Base-by-base conservation (phyloP, 2,888 invertebrate species). In the Morpho achilles region DNA sequence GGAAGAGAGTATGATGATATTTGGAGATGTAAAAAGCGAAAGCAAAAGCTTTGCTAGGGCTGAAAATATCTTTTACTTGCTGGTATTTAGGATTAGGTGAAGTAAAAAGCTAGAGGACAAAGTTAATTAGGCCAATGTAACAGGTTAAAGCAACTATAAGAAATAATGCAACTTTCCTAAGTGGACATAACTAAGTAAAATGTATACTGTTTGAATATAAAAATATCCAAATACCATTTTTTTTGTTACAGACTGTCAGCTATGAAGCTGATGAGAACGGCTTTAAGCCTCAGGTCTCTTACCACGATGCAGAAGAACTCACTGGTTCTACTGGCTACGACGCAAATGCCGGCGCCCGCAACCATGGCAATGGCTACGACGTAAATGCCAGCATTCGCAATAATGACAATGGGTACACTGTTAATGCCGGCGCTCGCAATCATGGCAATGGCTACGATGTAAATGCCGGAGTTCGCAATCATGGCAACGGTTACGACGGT, bases 241-340 rank as follows among this genome's bases (percentile, higher is more conserved):
- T 39, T 47, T 62, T 39, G 48, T 69, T 70, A 32, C 88, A 93
- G 91, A 92, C 93, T 59, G 94, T 95, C 7, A 93, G 92, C 65
- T 95, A 95, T 77, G 93, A 93, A 70, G 95, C 94, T 16, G 94
- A 94, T 68, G 92, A 93, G 71, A 84, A 92, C 48, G 95, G 95
- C 7, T 95, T 93, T 82, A 92, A 92, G 67, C 94, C 94, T 23
- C 92, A 92, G 68, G 92, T 94, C 62, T 91, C 93, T 3, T 94
- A 94, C 74, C 93, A 94, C 71, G 93, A 93, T 50, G 76, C 91
- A 0, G 87, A 83, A 61, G 75, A 77, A 7, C 65, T 77, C 0
- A 63, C 69, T 5, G 79, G 80, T 32, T 76, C 79, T 7, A 67
- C 59, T 7, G 87, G 87, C 0, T 89, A 89, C 58, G 83, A 84